These are phyloP conservation scores for Stegostoma tigrinum DNA, from an alignment of 2,113 vertebrate genomes.

Conservation along the genomic window DNA sequence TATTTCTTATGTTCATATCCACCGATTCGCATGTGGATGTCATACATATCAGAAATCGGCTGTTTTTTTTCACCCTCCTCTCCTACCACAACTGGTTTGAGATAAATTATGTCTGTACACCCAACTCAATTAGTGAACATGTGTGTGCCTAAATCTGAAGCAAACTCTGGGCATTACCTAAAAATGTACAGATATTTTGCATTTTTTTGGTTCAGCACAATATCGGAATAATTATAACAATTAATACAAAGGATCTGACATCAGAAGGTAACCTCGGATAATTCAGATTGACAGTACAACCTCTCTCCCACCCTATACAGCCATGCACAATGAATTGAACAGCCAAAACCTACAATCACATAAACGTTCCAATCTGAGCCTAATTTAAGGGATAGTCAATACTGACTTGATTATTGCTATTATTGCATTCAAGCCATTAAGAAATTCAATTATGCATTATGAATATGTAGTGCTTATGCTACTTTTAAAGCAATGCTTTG, in stretches of 20 bases:
- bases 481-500: too few species aligned
- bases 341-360: neutral
- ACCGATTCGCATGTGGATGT: too few species aligned
- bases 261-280: neutral
- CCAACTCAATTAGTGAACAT: neutral
- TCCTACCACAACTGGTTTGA: neutral
- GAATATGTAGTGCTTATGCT: too few species aligned
- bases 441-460: too few species aligned
- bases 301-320: neutral
- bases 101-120: neutral
- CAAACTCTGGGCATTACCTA: neutral
- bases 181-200: neutral
- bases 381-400: neutral
- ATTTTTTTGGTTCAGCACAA: neutral
- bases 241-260: neutral
- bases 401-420: neutral
- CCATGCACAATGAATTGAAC: neutral
- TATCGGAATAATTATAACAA: neutral
- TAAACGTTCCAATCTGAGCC: neutral
- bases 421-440: neutral
- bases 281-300: neutral
- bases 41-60: neutral
- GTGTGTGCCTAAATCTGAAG: neutral
- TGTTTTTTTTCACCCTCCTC: neutral
- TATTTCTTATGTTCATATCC: neutral